Conservation (phyloP, 2,113 vertebrate species). For the Xenopus borealis region DNA sequence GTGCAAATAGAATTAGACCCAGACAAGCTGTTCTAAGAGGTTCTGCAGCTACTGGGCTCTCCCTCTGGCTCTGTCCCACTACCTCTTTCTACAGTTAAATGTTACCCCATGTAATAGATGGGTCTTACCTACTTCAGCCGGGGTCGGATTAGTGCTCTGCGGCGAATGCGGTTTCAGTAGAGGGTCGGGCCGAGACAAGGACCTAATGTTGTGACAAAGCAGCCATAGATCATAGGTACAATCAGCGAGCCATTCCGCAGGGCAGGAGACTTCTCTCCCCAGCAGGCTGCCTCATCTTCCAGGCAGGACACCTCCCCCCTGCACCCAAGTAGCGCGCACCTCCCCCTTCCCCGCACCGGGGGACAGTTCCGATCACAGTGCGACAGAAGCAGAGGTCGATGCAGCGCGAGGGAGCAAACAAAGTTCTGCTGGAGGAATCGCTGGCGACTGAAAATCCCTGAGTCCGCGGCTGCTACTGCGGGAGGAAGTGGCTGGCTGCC, state of each 20-base stretch:
- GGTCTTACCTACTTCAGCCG: conserved; percentile 13
- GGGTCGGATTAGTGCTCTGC: background rate
- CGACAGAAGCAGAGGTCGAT: conserved; percentile 29
- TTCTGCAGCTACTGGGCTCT: background rate
- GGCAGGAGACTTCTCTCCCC: conserved; percentile 10
- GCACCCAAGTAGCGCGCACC: background rate
- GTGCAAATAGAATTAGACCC: too few relatives aligned
- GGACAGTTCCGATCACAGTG: conserved; percentile 34
- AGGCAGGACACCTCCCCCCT: conserved; percentile 19
- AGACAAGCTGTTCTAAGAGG: background rate
- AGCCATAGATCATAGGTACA: conserved; percentile 15
- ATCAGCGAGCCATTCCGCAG: conserved; percentile 11
- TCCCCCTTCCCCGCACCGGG: conserved; percentile 4
- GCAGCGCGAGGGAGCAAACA: background rate
- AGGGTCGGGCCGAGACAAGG: background rate
- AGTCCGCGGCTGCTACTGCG: conserved; percentile 47
- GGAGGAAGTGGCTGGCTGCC: conserved; percentile 69
- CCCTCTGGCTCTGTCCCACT: too few relatives aligned
- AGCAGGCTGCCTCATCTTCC: conserved; percentile 32
- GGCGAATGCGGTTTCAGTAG: background rate
- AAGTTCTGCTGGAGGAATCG: conserved; percentile 8
- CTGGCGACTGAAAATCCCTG: conserved; percentile 43
- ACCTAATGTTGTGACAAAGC: background rate
- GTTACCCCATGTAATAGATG: background rate
- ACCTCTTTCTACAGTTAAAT: background rate